These are phyloP conservation scores for Myathropa florea DNA, from an alignment of 2,888 invertebrate genomes.

Conservation along the genomic window DNA sequence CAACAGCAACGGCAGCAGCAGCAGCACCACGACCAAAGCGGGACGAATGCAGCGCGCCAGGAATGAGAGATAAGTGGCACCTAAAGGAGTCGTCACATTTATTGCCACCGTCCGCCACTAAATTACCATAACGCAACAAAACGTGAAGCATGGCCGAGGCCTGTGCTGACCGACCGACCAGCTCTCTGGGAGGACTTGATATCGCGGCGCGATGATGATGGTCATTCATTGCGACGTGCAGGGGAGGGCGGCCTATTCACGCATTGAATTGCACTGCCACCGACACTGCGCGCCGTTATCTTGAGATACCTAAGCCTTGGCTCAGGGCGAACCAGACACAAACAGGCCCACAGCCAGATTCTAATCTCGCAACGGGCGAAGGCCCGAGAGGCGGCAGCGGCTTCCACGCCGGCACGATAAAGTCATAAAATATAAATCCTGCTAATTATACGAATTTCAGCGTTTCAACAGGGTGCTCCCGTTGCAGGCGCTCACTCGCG, in stretches of 20 bases:
- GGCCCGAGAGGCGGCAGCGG: conserved; percentile 5
- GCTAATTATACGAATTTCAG: conserved; percentile 70
- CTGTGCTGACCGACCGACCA: not conserved
- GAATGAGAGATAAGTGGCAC: conserved; percentile 65
- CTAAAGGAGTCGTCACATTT: conserved; percentile 69
- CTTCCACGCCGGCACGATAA: conserved; percentile 57
- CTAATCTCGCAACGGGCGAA: conserved; percentile 47
- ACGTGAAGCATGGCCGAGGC: conserved; percentile 51
- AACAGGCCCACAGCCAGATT: conserved; percentile 41
- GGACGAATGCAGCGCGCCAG: conserved; percentile 2
- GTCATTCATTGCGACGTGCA: not conserved
- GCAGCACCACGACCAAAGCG: conserved; percentile 1
- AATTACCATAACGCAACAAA: conserved; percentile 70
- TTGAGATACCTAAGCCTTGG: not conserved
- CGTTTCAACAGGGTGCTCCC: conserved; percentile 37
- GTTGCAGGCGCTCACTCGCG: conserved; percentile 14
- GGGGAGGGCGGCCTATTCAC: conserved; percentile 32
- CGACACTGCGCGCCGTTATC: not conserved
- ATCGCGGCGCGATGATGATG: conserved; percentile 2
- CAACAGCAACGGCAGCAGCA: conserved; percentile 8
- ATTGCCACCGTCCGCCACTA: conserved; percentile 61
- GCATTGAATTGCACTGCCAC: conserved; percentile 22
- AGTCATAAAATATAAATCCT: conserved; percentile 71
- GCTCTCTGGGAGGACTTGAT: conserved; percentile 43
- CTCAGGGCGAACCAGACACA: not conserved